A percentile compares a stretch with the other conserved stretches of the same genome.
phyloP scores from a whole-genome alignment of 2,113 vertebrate genomes.

The Anarrhichthys ocellatus region DNA sequence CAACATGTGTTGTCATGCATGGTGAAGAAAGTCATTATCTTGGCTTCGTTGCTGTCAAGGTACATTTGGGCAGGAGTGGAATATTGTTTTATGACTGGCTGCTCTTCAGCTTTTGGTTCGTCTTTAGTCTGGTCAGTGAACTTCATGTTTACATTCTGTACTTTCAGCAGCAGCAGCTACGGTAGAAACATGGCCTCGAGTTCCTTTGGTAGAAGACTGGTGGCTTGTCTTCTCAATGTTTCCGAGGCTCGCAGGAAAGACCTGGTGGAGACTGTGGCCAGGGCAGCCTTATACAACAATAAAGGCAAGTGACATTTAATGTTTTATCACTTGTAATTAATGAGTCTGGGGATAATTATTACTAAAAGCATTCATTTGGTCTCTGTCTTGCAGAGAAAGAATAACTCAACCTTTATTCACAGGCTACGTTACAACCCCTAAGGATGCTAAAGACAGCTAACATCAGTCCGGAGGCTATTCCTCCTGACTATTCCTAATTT shows the following conservation, averaged over 20 bases:
- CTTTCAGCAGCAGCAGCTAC: neutral
- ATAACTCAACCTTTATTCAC: neutral
- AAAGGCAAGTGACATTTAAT: slow-evolving; percentile 62
- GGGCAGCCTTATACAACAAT: slow-evolving; percentile 76
- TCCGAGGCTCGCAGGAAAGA: slow-evolving; percentile 85
- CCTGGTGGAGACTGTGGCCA: slow-evolving; percentile 84
- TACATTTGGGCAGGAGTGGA: neutral
- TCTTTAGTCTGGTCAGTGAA: neutral
- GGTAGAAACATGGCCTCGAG: slow-evolving; percentile 71
- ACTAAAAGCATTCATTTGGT: neutral
- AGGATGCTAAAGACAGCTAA: neutral
- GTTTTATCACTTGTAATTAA: no score
- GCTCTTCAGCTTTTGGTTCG: neutral
- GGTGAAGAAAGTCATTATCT: neutral
- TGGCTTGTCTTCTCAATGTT: slow-evolving; percentile 85
- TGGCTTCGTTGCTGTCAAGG: neutral
- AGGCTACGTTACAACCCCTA: neutral
- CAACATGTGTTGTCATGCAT: neutral
- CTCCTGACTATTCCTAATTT: neutral
- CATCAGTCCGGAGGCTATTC: neutral
- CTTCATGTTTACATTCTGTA: neutral
- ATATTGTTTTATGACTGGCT: neutral
- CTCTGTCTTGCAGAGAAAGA: neutral
- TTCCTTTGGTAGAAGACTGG: slow-evolving; percentile 74
- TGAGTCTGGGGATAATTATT: neutral